phyloP scores from a whole-genome alignment of 2,888 invertebrate genomes.

The Cheilosia soror region DNA sequence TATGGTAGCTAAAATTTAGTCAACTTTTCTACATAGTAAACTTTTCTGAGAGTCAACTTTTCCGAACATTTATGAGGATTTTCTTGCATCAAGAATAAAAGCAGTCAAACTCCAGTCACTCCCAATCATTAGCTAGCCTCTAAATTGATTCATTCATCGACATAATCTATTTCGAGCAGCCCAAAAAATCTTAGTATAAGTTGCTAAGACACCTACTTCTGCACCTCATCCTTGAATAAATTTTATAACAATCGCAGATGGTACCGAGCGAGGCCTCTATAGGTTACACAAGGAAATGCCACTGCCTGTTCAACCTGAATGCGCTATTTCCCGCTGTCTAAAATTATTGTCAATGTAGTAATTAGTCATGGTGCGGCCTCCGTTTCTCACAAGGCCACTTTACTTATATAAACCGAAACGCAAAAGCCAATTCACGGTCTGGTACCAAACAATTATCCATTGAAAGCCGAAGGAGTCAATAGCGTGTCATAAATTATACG shows the following conservation, averaged over 20 bases:
- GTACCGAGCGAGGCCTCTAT: background rate
- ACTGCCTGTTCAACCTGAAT: conserved; percentile 32
- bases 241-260: conserved; percentile 18
- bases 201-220: conserved; percentile 19
- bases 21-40: too few relatives aligned
- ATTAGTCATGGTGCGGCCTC: conserved; percentile 59
- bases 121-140: conserved; percentile 7
- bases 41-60: too few relatives aligned
- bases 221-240: conserved; percentile 10
- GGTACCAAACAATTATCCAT: conserved; percentile 53
- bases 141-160: conserved; percentile 4
- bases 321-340: background rate
- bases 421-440: conserved; percentile 38
- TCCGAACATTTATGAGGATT: too few relatives aligned
- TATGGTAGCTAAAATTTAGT: too few relatives aligned
- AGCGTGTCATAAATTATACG: conserved; percentile 59
- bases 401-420: conserved; percentile 10
- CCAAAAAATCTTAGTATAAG: conserved; percentile 20
- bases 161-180: conserved; percentile 33
- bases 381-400: conserved; percentile 29
- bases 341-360: conserved; percentile 54
- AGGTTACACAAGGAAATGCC: conserved; percentile 27
- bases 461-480: conserved; percentile 56
- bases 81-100: background rate
- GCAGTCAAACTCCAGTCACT: conserved; percentile 4